phyloP scores from a whole-genome alignment of 2,113 vertebrate genomes.

The Oryzias celebensis region DNA sequence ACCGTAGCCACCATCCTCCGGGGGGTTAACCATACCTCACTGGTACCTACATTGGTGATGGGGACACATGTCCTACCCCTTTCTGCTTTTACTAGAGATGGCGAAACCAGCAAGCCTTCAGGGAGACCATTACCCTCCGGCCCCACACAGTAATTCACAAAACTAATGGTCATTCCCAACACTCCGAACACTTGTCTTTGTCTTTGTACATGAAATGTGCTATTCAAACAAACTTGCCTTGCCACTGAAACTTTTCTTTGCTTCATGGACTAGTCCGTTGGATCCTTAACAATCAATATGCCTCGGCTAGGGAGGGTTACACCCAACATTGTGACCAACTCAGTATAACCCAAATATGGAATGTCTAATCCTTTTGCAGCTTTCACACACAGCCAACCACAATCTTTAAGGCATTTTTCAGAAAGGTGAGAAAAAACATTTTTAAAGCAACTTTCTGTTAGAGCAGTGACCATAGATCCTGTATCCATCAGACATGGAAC shows the following conservation, averaged over 20 bases:
- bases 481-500: too few relatives aligned
- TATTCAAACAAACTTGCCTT: too few relatives aligned
- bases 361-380: too few relatives aligned
- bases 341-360: too few relatives aligned
- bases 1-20: too few relatives aligned
- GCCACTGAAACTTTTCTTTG: neutral
- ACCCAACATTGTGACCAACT: too few relatives aligned
- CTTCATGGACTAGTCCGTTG: neutral
- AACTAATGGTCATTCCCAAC: neutral
- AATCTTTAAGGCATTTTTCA: too few relatives aligned
- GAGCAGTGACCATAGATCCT: too few relatives aligned
- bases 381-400: too few relatives aligned
- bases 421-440: too few relatives aligned
- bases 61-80: neutral
- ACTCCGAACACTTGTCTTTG: neutral
- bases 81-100: neutral
- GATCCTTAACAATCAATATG: neutral
- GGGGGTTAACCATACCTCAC: neutral
- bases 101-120: neutral
- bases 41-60: neutral
- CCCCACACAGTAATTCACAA: neutral
- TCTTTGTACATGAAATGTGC: too few relatives aligned
- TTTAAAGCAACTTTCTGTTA: too few relatives aligned
- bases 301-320: neutral
- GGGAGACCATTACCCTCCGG: neutral